Percentiles rank a stretch among this genome's conserved stretches.
Evolutionary conservation across 2,113 vertebrate species (phyloP).

Genomic region (Centrocercus urophasianus): DNA sequence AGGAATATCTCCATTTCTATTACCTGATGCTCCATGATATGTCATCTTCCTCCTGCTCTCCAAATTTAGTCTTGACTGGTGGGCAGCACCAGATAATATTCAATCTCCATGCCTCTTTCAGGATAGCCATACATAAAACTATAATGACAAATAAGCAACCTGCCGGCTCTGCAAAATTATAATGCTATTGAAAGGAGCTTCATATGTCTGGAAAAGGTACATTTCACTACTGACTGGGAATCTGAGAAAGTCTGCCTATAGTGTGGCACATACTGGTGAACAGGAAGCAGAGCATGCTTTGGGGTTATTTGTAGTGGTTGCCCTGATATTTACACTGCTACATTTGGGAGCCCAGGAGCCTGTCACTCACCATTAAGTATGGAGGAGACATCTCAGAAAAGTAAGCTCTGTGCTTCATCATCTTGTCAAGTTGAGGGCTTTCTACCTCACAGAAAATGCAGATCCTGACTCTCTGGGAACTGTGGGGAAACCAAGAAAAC

Average conservation of each 20-base stretch:
- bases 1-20: slow-evolving; percentile 7
- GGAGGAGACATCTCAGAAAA: background rate
- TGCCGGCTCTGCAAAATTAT: background rate
- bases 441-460: background rate
- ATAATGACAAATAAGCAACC: background rate
- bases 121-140: background rate
- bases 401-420: background rate
- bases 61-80: slow-evolving; percentile 14
- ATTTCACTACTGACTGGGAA: background rate
- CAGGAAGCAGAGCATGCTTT: background rate
- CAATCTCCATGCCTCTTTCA: background rate
- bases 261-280: background rate
- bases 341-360: background rate
- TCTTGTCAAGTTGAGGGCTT: background rate
- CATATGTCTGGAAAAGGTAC: background rate
- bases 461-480: too few species aligned
- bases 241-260: background rate
- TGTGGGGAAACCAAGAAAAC: background rate
- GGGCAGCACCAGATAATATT: slow-evolving; percentile 6
- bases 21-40: slow-evolving; percentile 13
- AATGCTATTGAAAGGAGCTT: background rate
- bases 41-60: background rate
- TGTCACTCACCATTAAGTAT: background rate
- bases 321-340: background rate
- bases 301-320: background rate